Conservation (phyloP, 1,140 invertebrate species). For the Zaprionus gabonicus region DNA sequence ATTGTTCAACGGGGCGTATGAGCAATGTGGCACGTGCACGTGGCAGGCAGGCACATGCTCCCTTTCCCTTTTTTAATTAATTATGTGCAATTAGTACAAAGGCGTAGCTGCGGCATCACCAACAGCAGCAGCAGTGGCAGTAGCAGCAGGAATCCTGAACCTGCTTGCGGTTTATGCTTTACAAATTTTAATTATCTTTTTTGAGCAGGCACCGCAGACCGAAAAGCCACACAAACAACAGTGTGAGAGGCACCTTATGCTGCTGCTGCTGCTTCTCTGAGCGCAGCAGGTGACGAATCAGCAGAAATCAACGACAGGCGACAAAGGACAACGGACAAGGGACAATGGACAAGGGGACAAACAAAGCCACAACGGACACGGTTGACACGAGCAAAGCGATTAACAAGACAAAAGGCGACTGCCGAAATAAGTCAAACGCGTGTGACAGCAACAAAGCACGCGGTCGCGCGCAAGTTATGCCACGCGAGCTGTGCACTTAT, state of each 20-base stretch:
- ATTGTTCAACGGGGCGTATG: conserved; percentile 12
- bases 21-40: background rate
- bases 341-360: background rate
- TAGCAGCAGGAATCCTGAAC: background rate
- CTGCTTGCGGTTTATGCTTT: conserved; percentile 18
- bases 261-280: background rate
- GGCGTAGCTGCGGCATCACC: background rate
- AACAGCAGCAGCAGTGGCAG: background rate
- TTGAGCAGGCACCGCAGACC: conserved; percentile 5
- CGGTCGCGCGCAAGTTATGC: conserved; percentile 32
- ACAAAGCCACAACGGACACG: background rate
- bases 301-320: conserved; percentile 41
- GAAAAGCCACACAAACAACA: background rate
- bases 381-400: conserved; percentile 26
- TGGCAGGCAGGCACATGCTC: conserved; percentile 5
- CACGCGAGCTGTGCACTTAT: conserved; percentile 10
- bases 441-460: conserved; percentile 43
- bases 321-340: background rate
- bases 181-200: conserved; percentile 42
- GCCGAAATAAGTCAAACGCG: conserved; percentile 22
- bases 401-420: conserved; percentile 35
- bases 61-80: conserved; percentile 35
- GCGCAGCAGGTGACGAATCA: conserved; percentile 43
- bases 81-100: conserved; percentile 29
- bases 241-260: conserved; percentile 1